These are phyloP conservation scores for Physeter macrocephalus DNA, from an alignment of 2,113 vertebrate species.

Conservation along the genomic window DNA sequence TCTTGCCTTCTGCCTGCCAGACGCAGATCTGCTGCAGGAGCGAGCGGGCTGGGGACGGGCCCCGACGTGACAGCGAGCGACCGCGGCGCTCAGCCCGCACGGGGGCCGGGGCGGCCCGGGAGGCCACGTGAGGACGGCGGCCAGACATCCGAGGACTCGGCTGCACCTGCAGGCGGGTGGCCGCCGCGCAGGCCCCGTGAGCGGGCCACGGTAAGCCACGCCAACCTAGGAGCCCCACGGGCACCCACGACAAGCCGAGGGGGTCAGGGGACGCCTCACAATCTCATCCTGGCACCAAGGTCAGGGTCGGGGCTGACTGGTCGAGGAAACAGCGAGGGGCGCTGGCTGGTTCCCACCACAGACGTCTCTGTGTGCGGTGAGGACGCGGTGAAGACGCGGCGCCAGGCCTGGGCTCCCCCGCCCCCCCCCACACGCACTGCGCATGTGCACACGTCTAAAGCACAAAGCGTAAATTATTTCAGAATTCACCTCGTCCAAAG, in stretches of 20 bases:
- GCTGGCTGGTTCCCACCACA: rapidly evolving
- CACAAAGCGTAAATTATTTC: neutral
- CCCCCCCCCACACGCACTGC: too few species aligned
- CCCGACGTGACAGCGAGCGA: rapidly evolving
- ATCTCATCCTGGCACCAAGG: rapidly evolving
- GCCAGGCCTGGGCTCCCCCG: rapidly evolving
- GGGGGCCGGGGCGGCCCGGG: neutral
- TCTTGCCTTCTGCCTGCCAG: neutral
- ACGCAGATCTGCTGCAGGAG: too few species aligned
- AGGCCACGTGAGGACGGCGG: neutral
- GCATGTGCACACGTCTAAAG: neutral
- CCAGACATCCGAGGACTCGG: neutral
- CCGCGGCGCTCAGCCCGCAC: rapidly evolving
- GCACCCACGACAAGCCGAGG: neutral
- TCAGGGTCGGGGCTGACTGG: rapidly evolving
- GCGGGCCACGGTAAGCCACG: rapidly evolving
- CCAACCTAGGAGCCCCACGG: rapidly evolving
- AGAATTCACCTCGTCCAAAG: neutral
- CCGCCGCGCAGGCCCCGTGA: rapidly evolving
- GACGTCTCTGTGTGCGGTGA: rapidly evolving
- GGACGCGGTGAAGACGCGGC: too few species aligned
- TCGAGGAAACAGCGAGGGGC: rapidly evolving
- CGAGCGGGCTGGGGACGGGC: neutral
- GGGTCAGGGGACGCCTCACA: rapidly evolving
- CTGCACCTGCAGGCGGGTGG: rapidly evolving